Base-by-base conservation (phyloP, 2,888 invertebrate species). In the Tetragnatha montana region DNA sequence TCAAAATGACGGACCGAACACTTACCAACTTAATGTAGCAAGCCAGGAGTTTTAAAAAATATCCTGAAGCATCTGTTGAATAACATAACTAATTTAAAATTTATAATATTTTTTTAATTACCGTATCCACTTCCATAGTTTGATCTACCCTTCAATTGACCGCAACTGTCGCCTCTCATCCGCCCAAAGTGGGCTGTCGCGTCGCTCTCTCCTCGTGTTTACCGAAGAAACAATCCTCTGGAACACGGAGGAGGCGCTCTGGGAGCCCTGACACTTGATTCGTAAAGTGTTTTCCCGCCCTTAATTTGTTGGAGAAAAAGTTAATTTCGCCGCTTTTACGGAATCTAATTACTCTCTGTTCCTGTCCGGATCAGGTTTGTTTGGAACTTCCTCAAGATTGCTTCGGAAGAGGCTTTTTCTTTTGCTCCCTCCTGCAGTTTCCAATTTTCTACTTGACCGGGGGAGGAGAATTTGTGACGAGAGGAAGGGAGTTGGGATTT, bases 241-340 rank as follows among this genome's bases (percentile, higher is more conserved):
- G 82, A 35, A 17, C 35, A 35, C 69, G 49, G 60, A 60, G 8
- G 51, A 51, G 1, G 73, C 22, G 8, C n/a, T 60, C 75, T n/a
- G 19, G 80, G 78, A 68, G 49, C n/a, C 71, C 71, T 81, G 87
- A 88, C 82, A 82, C 82, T 88, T 88, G 87, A 82, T 78, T 88
- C 82, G 70, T 51, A 73, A 88, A 88, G 87, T 88, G 78, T 47
- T 80, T 86, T 51, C 79, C 51, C 71, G 21, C 78, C 21, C 22
- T 76, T 88, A 88, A 87, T 87, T 87, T 82, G 82, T 71, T 49
- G 76, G 71, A 70, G 87, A 88, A 88, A 88, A 88, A 88, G 87
- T 82, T 88, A 88, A 88, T 88, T 88, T 88, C 47, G 73, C 22
- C 69, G n/a, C 80, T 7, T 74, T 35, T 35, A 51, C 17, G 21